Conservation (phyloP, 2,113 vertebrate species). For the Gymnocephalus cernua region DNA sequence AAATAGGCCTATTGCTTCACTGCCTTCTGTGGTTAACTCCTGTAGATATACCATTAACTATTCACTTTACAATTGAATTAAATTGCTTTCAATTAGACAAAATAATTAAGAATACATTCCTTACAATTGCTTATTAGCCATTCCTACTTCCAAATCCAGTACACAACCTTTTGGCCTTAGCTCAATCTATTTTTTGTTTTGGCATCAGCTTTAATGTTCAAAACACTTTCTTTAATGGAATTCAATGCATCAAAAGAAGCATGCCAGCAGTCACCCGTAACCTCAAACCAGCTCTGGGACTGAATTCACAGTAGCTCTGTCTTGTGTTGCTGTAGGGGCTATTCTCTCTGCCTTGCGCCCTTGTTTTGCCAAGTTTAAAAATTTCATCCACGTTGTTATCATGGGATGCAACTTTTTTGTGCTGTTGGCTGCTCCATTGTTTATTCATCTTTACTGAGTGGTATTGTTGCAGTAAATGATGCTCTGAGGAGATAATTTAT, state of each 20-base stretch:
- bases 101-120: constrained; percentile 1
- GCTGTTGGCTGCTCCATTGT: constrained; percentile 35
- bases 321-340: constrained; percentile 37
- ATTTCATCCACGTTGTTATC: constrained; percentile 43
- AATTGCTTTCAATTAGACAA: constrained; percentile 24
- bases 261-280: constrained; percentile 42
- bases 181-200: constrained; percentile 13
- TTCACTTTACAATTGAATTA: constrained; percentile 14
- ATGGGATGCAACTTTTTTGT: constrained; percentile 37
- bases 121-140: neutral
- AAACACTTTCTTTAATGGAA: constrained; percentile 42
- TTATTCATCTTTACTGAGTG: constrained; percentile 64
- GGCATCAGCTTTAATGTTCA: neutral
- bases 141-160: neutral
- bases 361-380: constrained; percentile 10
- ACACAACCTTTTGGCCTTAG: neutral
- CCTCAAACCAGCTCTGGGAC: constrained; percentile 33
- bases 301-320: constrained; percentile 31
- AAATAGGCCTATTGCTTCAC: neutral
- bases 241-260: constrained; percentile 38
- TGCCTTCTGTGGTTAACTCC: neutral
- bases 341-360: constrained; percentile 25
- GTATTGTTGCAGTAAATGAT: constrained; percentile 56
- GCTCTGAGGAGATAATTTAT: constrained; percentile 61
- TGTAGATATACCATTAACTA: neutral